These are phyloP conservation scores for Aurelia coerulea DNA, from an alignment of 30 jellyfish, hydroid and myxozoan species.

Conservation along the genomic window DNA sequence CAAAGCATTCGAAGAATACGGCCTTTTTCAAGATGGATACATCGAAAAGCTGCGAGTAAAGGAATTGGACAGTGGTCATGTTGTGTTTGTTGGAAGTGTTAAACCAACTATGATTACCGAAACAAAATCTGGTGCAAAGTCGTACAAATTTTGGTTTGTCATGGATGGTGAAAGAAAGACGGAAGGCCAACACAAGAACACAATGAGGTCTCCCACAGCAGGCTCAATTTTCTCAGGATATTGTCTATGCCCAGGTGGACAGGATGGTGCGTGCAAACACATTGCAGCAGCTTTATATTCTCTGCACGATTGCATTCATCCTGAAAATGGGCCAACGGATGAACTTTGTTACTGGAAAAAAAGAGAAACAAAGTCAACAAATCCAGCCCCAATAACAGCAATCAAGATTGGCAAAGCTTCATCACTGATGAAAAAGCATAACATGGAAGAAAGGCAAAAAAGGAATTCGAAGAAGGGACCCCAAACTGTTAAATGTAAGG, in stretches of 20 bases:
- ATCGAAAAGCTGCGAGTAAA: background rate
- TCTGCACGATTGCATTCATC: slow-evolving; percentile 66
- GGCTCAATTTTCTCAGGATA: slow-evolving; percentile 52
- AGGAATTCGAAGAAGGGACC: too few species aligned
- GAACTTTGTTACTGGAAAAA: slow-evolving; percentile 10
- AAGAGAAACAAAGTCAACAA: slow-evolving; percentile 38
- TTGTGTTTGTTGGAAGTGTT: slow-evolving; percentile 56
- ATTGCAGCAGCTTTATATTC: slow-evolving; percentile 66
- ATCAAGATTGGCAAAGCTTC: slow-evolving; percentile 62
- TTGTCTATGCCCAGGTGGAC: slow-evolving; percentile 67
- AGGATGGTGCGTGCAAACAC: slow-evolving; percentile 72
- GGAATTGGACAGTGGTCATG: slow-evolving; percentile 31
- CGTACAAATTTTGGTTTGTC: slow-evolving; percentile 56
- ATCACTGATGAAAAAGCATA: slow-evolving; percentile 58
- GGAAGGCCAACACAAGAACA: slow-evolving; percentile 48
- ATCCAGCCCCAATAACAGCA: slow-evolving; percentile 64
- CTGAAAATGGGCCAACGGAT: slow-evolving; percentile 63
- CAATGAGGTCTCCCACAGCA: slow-evolving; percentile 65
- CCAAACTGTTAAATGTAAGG: too few species aligned
- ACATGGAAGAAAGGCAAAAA: too few species aligned
- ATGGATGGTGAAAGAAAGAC: slow-evolving; percentile 53
- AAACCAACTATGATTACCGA: slow-evolving; percentile 55
- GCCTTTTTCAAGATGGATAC: slow-evolving; percentile 30
- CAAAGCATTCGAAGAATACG: slow-evolving; percentile 52
- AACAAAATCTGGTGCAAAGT: slow-evolving; percentile 53